phyloP scores from a whole-genome alignment of 2,888 invertebrate species.

The Idaea straminata region DNA sequence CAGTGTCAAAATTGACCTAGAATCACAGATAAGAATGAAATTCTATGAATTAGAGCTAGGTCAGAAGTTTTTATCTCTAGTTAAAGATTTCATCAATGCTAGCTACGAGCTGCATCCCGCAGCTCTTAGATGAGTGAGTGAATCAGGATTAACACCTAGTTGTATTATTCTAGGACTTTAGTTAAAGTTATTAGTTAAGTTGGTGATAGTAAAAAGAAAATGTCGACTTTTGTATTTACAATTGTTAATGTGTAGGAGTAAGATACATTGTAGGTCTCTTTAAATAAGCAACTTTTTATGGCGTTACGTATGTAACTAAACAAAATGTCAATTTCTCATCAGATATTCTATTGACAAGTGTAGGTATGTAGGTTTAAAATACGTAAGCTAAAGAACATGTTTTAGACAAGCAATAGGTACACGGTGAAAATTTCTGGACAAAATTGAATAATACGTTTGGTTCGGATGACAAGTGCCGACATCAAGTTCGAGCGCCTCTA shows the following conservation, averaged over 20 bases:
- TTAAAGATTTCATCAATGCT: neutral
- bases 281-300: neutral
- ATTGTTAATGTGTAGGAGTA: too few relatives aligned
- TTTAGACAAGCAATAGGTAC: conserved; percentile 21
- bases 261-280: neutral
- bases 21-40: neutral
- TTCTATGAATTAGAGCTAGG: neutral
- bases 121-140: too few relatives aligned
- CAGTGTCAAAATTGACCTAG: neutral
- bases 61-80: neutral
- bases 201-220: too few relatives aligned
- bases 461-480: conserved; percentile 26
- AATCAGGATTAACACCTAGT: too few relatives aligned
- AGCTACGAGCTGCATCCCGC: neutral
- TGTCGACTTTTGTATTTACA: too few relatives aligned
- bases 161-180: too few relatives aligned
- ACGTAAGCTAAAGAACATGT: neutral
- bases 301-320: neutral
- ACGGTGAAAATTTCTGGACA: conserved; percentile 20
- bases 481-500: conserved; percentile 16
- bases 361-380: neutral
- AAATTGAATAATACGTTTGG: conserved; percentile 28
- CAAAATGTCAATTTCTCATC: neutral
- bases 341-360: neutral
- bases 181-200: too few relatives aligned